phyloP scores from a whole-genome alignment of 2,113 vertebrate species.

The Gobius niger region DNA sequence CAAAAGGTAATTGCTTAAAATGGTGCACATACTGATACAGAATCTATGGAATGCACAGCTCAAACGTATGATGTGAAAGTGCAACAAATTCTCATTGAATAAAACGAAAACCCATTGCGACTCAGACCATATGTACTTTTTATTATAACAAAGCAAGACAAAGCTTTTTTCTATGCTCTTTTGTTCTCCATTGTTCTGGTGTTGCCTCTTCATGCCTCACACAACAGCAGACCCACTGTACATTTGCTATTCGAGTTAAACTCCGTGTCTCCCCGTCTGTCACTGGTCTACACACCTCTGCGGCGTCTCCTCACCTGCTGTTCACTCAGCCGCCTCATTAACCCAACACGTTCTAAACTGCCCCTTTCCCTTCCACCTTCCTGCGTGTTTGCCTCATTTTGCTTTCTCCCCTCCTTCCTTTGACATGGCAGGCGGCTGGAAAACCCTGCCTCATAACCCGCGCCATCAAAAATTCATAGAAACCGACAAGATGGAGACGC shows the following conservation, averaged over 20 bases:
- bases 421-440: slow-evolving; percentile 62
- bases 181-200: no score
- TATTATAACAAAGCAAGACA: no score
- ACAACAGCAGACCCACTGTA: not conserved
- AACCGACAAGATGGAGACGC: slow-evolving; percentile 38
- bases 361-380: slow-evolving; percentile 19
- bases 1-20: no score
- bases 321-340: slow-evolving; percentile 47
- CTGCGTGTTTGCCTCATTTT: slow-evolving; percentile 48
- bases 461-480: slow-evolving; percentile 73
- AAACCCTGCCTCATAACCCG: slow-evolving; percentile 55
- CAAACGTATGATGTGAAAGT: no score
- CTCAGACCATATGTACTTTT: no score
- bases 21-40: no score
- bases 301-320: slow-evolving; percentile 6
- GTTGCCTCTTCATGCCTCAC: not conserved
- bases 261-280: not conserved
- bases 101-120: no score
- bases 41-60: no score
- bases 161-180: no score
- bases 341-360: slow-evolving; percentile 46
- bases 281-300: slow-evolving; percentile 9
- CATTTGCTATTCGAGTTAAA: not conserved
- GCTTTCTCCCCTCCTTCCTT: slow-evolving; percentile 42
- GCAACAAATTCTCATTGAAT: no score